Conservation (phyloP, 2,888 invertebrate genomes). For the Apantesis nais region DNA sequence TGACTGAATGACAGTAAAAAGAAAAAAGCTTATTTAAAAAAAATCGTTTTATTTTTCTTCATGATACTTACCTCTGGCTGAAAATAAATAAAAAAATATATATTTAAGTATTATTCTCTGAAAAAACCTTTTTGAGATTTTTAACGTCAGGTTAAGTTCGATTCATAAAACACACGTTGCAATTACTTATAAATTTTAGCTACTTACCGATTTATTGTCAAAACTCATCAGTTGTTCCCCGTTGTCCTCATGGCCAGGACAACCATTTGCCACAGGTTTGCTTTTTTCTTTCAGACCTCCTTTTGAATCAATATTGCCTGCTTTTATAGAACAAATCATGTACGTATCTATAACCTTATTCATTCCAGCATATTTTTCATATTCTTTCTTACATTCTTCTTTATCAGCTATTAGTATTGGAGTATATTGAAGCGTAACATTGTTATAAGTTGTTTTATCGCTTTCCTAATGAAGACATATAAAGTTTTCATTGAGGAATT, state of each 20-base stretch:
- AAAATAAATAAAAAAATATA: not conserved
- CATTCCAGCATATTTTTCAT: constrained; percentile 34
- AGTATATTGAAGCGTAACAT: constrained; percentile 41
- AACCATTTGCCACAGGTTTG: constrained; percentile 10
- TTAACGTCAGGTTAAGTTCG: not conserved
- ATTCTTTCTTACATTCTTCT: constrained; percentile 46
- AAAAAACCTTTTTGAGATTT: too few relatives aligned
- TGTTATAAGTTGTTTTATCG: constrained; percentile 45
- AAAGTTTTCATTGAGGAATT: not conserved
- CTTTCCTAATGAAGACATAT: constrained; percentile 40
- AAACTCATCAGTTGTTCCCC: not conserved
- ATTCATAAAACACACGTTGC: too few relatives aligned
- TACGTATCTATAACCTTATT: constrained; percentile 48
- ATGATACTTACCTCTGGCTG: constrained; percentile 1
- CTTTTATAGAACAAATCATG: constrained; percentile 57
- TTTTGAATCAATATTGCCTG: constrained; percentile 44
- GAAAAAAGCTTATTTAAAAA: too few relatives aligned
- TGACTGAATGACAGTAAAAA: too few relatives aligned
- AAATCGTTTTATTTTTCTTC: not conserved
- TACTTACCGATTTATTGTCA: not conserved
- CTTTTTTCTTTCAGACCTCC: constrained; percentile 15
- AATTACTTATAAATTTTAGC: not conserved
- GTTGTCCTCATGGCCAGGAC: not conserved
- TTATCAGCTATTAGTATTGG: constrained; percentile 46
- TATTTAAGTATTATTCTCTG: not conserved